These are phyloP conservation scores for Apodemia hepburni DNA, from an alignment of 2,888 invertebrate genomes.

Conservation along the genomic window DNA sequence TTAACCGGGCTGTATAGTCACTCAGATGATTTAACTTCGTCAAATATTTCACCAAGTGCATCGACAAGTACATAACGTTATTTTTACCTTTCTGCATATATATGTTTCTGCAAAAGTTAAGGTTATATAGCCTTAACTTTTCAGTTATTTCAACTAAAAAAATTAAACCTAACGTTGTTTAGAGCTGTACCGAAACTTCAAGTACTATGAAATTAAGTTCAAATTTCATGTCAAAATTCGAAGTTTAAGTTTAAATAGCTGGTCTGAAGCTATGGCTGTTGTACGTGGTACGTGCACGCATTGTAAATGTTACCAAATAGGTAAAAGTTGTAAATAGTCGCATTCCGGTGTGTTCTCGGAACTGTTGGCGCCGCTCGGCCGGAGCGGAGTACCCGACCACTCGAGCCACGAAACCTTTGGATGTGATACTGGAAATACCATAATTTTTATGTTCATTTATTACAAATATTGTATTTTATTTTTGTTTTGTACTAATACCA, in stretches of 20 bases:
- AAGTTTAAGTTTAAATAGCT: conserved; percentile 6
- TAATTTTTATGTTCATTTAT: conserved; percentile 26
- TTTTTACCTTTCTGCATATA: too few relatives aligned
- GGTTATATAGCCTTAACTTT: too few relatives aligned
- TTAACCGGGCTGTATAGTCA: too few relatives aligned
- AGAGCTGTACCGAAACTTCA: background rate
- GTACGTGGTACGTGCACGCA: conserved; percentile 56
- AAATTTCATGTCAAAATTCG: background rate
- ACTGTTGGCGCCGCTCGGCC: conserved; percentile 59
- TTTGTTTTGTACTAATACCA: too few relatives aligned
- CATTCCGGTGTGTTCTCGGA: conserved; percentile 69
- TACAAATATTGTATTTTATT: too few relatives aligned
- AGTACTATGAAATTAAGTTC: background rate
- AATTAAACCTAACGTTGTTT: too few relatives aligned
- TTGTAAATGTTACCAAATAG: conserved; percentile 74
- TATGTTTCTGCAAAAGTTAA: too few relatives aligned
- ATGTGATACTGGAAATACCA: conserved; percentile 25
- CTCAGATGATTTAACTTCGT: too few relatives aligned
- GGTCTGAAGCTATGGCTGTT: conserved; percentile 26
- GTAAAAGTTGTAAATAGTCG: conserved; percentile 76
- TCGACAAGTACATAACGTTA: too few relatives aligned
- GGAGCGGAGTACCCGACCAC: conserved; percentile 32
- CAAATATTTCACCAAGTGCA: too few relatives aligned
- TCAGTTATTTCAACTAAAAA: too few relatives aligned
- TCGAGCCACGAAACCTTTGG: conserved; percentile 28